Conservation (phyloP, 2,797 vertebrate genomes). For the Spinibarbus caldwelli region DNA sequence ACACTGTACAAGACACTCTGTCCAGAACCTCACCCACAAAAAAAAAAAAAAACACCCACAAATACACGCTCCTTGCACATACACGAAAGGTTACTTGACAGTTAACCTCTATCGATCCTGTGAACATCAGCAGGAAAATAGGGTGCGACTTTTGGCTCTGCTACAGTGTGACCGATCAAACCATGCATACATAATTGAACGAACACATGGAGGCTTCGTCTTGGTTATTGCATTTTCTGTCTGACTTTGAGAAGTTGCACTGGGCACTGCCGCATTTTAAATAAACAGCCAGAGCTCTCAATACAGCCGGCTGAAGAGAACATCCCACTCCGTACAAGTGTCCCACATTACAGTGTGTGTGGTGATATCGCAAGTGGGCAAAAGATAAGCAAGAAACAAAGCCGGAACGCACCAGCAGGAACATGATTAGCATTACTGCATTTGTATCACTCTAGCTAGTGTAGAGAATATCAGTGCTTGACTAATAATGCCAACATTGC, state of each 20-base stretch:
- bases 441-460: slow-evolving; percentile 14
- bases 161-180: slow-evolving; percentile 11
- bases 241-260: not conserved
- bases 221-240: slow-evolving; percentile 1
- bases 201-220: not conserved
- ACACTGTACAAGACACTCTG: slow-evolving; percentile 10
- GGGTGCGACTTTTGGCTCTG: slow-evolving; percentile 19
- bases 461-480: slow-evolving; percentile 21
- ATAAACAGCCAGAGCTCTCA: not conserved
- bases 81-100: slow-evolving; percentile 32
- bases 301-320: not conserved
- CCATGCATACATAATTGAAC: slow-evolving; percentile 13
- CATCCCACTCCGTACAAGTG: not conserved
- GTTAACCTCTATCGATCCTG: slow-evolving; percentile 47
- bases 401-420: not conserved
- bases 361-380: not conserved
- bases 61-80: not conserved
- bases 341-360: not conserved
- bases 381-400: slow-evolving; percentile 29
- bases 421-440: not conserved
- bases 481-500: not conserved
- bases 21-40: not conserved
- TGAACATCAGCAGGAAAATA: slow-evolving; percentile 26
- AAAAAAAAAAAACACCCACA: not conserved
- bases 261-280: not conserved